Evolutionary conservation across 1,140 invertebrate genomes (phyloP).

Genomic region (Zaprionus taronus): DNA sequence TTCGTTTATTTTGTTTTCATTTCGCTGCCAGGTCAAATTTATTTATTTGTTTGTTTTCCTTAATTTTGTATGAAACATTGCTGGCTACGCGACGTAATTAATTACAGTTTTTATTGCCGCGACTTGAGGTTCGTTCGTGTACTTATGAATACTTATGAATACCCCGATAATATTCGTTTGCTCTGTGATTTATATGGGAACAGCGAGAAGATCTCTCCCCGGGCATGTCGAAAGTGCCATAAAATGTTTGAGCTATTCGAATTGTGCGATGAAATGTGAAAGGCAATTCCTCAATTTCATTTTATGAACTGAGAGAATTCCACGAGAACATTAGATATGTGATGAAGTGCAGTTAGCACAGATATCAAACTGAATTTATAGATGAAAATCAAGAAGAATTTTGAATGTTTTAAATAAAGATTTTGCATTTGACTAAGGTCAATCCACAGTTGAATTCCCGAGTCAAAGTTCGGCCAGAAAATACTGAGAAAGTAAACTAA

Average conservation of each 20-base stretch:
- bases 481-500: conserved; percentile 10
- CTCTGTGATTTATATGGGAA: conserved; percentile 77
- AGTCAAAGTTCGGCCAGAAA: conserved; percentile 12
- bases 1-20: conserved; percentile 47
- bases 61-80: conserved; percentile 54
- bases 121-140: conserved; percentile 59
- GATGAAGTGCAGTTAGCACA: not conserved
- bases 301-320: conserved; percentile 71
- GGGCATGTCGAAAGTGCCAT: conserved; percentile 62
- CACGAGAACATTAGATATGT: conserved; percentile 8
- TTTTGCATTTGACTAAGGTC: not conserved
- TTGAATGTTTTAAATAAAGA: too few relatives aligned
- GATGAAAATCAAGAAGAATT: too few relatives aligned
- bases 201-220: conserved; percentile 26
- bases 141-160: conserved; percentile 35
- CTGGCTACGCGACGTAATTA: conserved; percentile 57
- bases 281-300: conserved; percentile 71
- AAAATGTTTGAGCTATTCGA: conserved; percentile 70
- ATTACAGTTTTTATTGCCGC: conserved; percentile 77
- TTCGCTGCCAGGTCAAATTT: conserved; percentile 45
- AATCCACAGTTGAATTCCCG: not conserved
- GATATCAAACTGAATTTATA: not conserved
- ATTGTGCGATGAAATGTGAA: conserved; percentile 72
- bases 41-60: conserved; percentile 62
- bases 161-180: conserved; percentile 11